Conservation (phyloP, 2,888 invertebrate genomes). For the Mesochorus sp. region DNA sequence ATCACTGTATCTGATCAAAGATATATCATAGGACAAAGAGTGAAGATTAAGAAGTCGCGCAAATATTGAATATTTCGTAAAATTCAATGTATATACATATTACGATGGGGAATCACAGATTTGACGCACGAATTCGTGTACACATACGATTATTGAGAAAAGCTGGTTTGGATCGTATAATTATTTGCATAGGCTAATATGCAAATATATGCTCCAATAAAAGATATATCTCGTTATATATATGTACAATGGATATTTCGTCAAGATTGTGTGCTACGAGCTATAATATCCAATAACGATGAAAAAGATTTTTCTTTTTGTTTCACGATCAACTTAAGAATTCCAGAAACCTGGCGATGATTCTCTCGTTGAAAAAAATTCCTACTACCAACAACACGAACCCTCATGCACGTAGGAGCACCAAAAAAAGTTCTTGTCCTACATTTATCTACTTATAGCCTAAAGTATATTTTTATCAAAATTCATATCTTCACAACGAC, state of each 20-base stretch:
- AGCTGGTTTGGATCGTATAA: not conserved
- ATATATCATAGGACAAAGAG: not conserved
- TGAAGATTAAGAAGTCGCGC: not conserved
- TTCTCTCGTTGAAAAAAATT: not conserved
- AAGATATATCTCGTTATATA: slow-evolving; percentile 3
- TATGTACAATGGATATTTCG: slow-evolving; percentile 1
- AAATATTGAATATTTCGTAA: slow-evolving; percentile 17
- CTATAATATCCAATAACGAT: too few species aligned
- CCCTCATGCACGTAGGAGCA: not conserved
- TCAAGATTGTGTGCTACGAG: not conserved
- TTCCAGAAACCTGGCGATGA: not conserved
- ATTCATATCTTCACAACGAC: not conserved
- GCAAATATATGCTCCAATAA: not conserved
- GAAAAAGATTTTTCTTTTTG: not conserved
- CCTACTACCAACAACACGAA: not conserved
- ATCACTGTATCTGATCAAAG: too few species aligned
- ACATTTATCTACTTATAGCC: not conserved
- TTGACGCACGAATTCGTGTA: not conserved
- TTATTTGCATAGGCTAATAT: not conserved
- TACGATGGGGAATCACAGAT: slow-evolving; percentile 22
- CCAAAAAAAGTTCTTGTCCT: not conserved
- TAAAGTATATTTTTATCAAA: slow-evolving; percentile 18
- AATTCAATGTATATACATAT: not conserved
- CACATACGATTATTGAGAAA: not conserved
- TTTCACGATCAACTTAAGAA: not conserved